phyloP scores from a whole-genome alignment of 2,888 invertebrate genomes.

The Conomelus anceps region DNA sequence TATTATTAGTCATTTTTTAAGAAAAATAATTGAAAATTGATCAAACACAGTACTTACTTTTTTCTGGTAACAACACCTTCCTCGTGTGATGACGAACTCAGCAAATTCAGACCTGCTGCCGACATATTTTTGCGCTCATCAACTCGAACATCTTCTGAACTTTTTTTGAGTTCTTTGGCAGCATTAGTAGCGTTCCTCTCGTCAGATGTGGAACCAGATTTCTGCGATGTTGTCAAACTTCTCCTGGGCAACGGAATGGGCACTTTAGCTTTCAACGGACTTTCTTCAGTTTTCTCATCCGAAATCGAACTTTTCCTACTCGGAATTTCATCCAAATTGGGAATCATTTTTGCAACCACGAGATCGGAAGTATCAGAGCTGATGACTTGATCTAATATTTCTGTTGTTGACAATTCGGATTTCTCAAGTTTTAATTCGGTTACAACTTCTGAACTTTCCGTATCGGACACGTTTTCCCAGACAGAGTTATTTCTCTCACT shows the following conservation, averaged over 20 bases:
- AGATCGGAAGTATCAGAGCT: background rate
- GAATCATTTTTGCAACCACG: background rate
- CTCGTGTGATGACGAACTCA: slow-evolving; percentile 38
- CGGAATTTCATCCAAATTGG: too few relatives aligned
- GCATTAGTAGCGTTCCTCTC: background rate
- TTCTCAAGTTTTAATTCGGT: background rate
- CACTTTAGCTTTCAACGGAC: background rate
- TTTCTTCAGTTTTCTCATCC: background rate
- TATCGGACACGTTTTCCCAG: background rate
- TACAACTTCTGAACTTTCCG: background rate
- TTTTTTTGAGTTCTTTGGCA: background rate
- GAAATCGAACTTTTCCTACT: background rate
- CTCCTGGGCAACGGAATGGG: background rate
- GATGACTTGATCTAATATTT: background rate
- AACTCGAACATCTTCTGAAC: slow-evolving; percentile 19
- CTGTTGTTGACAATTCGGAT: background rate
- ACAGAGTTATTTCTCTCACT: background rate
- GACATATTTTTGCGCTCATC: background rate
- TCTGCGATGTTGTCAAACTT: background rate
- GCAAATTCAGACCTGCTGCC: slow-evolving; percentile 19
- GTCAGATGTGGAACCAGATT: background rate
- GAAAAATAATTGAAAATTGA: background rate
- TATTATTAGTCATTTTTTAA: too few relatives aligned
- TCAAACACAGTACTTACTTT: background rate
- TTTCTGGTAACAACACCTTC: slow-evolving; percentile 13